A percentile compares a stretch with the other conserved stretches of the same genome.
These are phyloP conservation scores for Drosophila austrosaltans DNA, from an alignment of 2,888 invertebrate genomes.

Conservation along the genomic window DNA sequence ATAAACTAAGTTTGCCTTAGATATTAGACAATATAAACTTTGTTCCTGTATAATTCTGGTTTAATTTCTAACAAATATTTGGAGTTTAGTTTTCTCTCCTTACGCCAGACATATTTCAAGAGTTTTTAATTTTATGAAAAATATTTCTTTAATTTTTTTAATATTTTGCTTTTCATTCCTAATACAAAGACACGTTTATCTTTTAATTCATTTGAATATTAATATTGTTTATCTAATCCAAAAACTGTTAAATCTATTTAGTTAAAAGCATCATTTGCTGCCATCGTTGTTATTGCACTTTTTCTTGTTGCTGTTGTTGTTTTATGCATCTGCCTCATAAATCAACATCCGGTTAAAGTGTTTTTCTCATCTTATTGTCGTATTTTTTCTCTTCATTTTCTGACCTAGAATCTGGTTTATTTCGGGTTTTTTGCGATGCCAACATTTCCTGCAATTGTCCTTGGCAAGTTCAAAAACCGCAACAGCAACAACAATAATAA, in stretches of 20 bases:
- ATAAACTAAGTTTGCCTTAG: no score
- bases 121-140: no score
- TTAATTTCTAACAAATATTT: no score
- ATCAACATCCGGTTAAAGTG: constrained; percentile 64
- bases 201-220: not conserved
- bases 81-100: no score
- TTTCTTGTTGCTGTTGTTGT: constrained; percentile 34
- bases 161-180: not conserved
- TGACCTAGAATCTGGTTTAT: constrained; percentile 61
- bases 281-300: constrained; percentile 26
- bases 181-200: not conserved
- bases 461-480: constrained; percentile 55
- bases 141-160: not conserved
- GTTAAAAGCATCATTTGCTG: constrained; percentile 52
- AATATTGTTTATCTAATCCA: not conserved
- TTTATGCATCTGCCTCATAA: constrained; percentile 63
- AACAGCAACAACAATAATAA: constrained; percentile 1
- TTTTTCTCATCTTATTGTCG: constrained; percentile 32
- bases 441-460: constrained; percentile 38
- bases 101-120: no score
- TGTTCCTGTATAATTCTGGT: no score
- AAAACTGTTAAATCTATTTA: not conserved
- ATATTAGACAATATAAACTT: no score
- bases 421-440: constrained; percentile 45
- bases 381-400: constrained; percentile 45